A percentile compares a stretch with the other conserved stretches of the same genome.
phyloP scores from a whole-genome alignment of 2,113 vertebrate genomes.

The Callithrix jacchus region DNA sequence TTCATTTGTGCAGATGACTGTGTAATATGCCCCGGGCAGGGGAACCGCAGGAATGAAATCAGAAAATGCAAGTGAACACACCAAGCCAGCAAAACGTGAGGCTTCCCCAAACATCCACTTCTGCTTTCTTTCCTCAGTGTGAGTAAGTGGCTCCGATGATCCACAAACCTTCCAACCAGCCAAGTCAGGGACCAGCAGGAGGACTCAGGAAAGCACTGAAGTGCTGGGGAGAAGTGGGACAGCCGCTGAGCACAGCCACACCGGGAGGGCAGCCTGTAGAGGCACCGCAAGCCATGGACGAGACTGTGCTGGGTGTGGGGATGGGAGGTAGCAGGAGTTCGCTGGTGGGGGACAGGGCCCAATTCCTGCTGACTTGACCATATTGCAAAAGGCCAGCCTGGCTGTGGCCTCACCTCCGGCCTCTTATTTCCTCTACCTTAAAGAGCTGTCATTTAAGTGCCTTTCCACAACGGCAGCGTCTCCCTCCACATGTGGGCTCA shows the following conservation, averaged over 20 bases:
- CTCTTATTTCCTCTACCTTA: constrained; percentile 39
- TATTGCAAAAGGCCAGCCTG: not conserved
- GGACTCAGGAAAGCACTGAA: not conserved
- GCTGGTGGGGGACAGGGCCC: not conserved
- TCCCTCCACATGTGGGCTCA: not conserved
- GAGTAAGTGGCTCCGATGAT: not conserved
- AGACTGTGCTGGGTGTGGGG: accelerated
- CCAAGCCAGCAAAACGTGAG: not conserved
- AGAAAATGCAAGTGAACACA: not conserved
- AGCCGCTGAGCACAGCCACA: not conserved
- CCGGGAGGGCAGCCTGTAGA: not conserved
- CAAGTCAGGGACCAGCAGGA: accelerated
- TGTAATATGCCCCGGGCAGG: not conserved
- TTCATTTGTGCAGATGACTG: too few relatives aligned
- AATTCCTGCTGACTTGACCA: not conserved
- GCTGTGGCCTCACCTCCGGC: not conserved
- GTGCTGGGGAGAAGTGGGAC: not conserved
- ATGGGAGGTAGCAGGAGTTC: too few relatives aligned
- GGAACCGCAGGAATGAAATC: not conserved
- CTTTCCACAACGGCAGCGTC: not conserved
- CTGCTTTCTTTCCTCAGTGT: not conserved
- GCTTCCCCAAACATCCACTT: not conserved
- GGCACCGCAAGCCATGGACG: accelerated
- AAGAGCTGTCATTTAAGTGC: not conserved
- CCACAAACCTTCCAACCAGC: not conserved